phyloP scores from a whole-genome alignment of 1,140 invertebrate genomes.

The Aporrectodea caliginosa region DNA sequence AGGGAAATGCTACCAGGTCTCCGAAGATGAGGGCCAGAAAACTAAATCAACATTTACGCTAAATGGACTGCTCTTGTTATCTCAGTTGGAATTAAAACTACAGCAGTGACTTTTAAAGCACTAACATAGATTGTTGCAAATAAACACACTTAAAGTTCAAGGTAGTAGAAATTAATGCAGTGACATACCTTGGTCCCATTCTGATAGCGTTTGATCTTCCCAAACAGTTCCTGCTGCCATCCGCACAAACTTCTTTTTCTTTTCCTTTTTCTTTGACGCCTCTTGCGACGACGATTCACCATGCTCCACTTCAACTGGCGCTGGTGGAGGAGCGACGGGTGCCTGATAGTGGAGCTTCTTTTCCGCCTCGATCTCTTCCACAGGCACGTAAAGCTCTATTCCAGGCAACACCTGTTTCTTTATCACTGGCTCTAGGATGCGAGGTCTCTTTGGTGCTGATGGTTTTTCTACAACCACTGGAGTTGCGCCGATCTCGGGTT shows the following conservation, averaged over 20 bases:
- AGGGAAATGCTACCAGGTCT: too few species aligned
- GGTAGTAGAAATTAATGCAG: neutral
- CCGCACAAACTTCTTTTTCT: conserved; percentile 73
- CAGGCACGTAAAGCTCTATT: neutral
- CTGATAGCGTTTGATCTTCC: conserved; percentile 84
- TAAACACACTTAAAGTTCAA: neutral
- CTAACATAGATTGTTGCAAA: too few species aligned
- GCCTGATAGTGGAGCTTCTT: neutral
- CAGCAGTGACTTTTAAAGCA: too few species aligned
- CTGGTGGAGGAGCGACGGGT: neutral
- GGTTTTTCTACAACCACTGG: neutral
- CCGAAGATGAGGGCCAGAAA: too few species aligned
- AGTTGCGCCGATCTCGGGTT: neutral
- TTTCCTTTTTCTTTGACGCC: conserved; percentile 61
- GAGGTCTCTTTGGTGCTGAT: neutral
- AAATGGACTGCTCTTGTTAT: too few species aligned
- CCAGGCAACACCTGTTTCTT: neutral
- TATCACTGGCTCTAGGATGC: neutral
- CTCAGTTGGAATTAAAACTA: too few species aligned
- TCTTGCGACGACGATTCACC: conserved; percentile 24
- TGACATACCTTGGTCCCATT: conserved; percentile 78
- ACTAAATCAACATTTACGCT: too few species aligned
- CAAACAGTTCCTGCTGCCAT: conserved; percentile 88
- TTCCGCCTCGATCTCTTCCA: neutral
- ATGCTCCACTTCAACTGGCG: neutral